Base-by-base conservation (phyloP, 2,113 vertebrate species). In the Zosterops hypoxanthus region DNA sequence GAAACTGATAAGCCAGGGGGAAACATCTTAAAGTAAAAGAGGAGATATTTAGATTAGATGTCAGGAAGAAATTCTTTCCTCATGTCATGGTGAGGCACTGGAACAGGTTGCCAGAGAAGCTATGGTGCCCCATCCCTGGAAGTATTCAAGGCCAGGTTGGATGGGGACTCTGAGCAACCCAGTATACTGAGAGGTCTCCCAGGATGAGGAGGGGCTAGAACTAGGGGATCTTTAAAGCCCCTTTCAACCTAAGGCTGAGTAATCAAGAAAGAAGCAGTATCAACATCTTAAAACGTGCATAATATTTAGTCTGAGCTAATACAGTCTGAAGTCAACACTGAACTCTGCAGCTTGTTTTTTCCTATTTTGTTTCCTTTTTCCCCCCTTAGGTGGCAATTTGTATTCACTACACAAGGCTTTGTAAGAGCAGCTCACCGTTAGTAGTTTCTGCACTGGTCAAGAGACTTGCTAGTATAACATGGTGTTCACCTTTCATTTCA, bases 161-260 rank as follows among this genome's bases (percentile, higher is more conserved):
- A 34, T 0, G 0, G 14, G 9, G 15, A 1, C 59, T 33, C 31
- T 65, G 31, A 57, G 42, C 18, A 50, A 6, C 5, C 8, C 6
- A 12, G 8, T 44, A 26, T 36, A 28, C 11, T 56, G 24, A 41
- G 42, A 79, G 12, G 12, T 13, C 5, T 33, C 6, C 21, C 34
- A 42, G 36, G 50, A 36, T 16, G 14, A 19, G 33, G 14, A 34
- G 8, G 9, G 26, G 19, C 28, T 61, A 28, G 19, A 69, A n/a
- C 23, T 24, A 44, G 12, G 8, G 33, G 50, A 44, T 28, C 17
- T 23, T 44, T 50, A 57, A 65, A 65, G 17, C 12, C 3, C 9
- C 10, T 65, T 73, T 10, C 6, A 28, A 33, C 6, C 33, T 33
- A 65, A 50, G 33, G 14, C 23, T 28, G 9, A 81, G 19, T 50